Conservation (phyloP, 2,888 invertebrate genomes). For the Muschampia plurimacula region DNA sequence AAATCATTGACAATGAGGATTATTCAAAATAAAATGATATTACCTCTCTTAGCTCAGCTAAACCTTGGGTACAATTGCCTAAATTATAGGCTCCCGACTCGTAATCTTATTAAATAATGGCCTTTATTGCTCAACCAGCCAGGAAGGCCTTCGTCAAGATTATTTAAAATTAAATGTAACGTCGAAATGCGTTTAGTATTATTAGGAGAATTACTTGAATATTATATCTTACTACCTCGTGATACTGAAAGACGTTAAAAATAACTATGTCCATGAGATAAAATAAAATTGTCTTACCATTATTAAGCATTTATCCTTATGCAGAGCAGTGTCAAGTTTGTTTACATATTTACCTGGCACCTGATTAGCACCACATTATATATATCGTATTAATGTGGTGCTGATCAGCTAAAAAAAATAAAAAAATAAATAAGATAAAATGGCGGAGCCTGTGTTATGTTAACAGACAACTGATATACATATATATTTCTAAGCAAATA, state of each 20-base stretch:
- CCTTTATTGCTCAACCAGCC: slow-evolving; percentile 16
- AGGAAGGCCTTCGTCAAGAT: slow-evolving; percentile 21
- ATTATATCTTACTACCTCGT: slow-evolving; percentile 7
- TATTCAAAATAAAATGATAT: not conserved
- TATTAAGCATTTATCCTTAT: not conserved
- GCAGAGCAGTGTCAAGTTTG: too few species aligned
- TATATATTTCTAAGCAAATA: too few species aligned
- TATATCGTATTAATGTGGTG: too few species aligned
- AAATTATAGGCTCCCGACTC: slow-evolving; percentile 13
- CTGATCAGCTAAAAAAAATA: too few species aligned
- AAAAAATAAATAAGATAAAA: too few species aligned
- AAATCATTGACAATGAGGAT: not conserved
- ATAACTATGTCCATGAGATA: not conserved
- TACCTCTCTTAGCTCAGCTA: not conserved
- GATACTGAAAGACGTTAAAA: not conserved
- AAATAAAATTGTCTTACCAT: not conserved
- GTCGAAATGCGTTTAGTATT: slow-evolving; percentile 10
- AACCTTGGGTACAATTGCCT: slow-evolving; percentile 1
- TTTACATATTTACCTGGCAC: too few species aligned
- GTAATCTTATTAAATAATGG: slow-evolving; percentile 21
- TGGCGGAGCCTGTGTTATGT: too few species aligned
- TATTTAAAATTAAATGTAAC: slow-evolving; percentile 14
- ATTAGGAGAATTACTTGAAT: not conserved
- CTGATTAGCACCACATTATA: too few species aligned
- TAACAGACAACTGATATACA: too few species aligned